Evolutionary conservation across 2,888 invertebrate genomes (phyloP).

Genomic region (Syrphus vitripennis): DNA sequence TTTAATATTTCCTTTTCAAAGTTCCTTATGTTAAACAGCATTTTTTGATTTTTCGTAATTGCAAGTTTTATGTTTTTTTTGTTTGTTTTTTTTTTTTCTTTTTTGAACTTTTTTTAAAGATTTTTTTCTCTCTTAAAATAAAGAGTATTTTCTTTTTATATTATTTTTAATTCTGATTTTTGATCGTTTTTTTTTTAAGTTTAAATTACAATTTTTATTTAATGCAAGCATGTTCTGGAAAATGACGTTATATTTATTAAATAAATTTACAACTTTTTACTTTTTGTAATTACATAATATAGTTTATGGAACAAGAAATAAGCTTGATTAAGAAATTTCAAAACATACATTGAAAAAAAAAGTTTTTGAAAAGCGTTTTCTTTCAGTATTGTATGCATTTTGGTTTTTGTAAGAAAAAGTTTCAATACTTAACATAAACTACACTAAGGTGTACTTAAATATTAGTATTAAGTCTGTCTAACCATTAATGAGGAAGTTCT

Average conservation of each 20-base stretch:
- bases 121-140: not conserved
- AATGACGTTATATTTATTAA: not conserved
- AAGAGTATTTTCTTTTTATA: conserved; percentile 21
- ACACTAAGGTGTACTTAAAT: not conserved
- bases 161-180: conserved; percentile 14
- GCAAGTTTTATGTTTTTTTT: conserved; percentile 55
- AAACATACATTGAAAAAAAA: not conserved
- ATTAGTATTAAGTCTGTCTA: conserved; percentile 19
- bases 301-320: not conserved
- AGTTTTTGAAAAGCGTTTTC: not conserved
- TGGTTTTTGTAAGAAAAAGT: not conserved
- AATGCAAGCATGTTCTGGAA: conserved; percentile 45
- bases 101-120: conserved; percentile 49
- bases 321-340: not conserved
- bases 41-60: conserved; percentile 57
- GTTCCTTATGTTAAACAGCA: conserved; percentile 59
- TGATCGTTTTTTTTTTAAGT: conserved; percentile 33
- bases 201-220: conserved; percentile 54
- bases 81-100: conserved; percentile 10
- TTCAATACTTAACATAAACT: conserved; percentile 2
- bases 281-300: not conserved
- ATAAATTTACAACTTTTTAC: not conserved
- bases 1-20: not conserved
- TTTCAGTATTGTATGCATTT: not conserved
- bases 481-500: not conserved